Conservation (phyloP, 2,113 vertebrate species). For the Sinocyclocheilus anophthalmus region DNA sequence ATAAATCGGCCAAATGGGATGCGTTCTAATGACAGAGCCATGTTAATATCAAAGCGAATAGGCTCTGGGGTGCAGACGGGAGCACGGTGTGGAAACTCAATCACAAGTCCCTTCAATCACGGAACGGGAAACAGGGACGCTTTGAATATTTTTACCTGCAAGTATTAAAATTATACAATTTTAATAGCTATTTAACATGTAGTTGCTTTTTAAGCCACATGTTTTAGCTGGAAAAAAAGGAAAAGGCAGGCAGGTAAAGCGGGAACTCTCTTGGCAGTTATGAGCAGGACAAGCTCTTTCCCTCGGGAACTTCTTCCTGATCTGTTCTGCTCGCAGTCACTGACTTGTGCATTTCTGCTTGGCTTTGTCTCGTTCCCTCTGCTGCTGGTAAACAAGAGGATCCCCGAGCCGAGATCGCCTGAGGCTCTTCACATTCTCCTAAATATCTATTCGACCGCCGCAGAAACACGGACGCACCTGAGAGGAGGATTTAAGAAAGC, state of each 20-base stretch:
- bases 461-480: conserved; percentile 1
- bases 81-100: conserved; percentile 90
- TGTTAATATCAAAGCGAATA: conserved; percentile 93
- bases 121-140: conserved; percentile 77
- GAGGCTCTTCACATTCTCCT: conserved; percentile 27
- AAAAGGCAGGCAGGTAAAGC: conserved; percentile 71
- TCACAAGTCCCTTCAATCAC: conserved; percentile 97
- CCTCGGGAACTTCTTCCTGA: conserved; percentile 67
- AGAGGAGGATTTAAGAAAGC: neutral
- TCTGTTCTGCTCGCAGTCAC: conserved; percentile 58
- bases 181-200: conserved; percentile 87
- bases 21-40: conserved; percentile 90
- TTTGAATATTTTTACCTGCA: conserved; percentile 89
- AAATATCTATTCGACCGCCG: neutral
- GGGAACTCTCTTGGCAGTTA: conserved; percentile 81
- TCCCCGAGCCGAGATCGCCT: conserved; percentile 25
- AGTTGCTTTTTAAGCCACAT: conserved; percentile 79
- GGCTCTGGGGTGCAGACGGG: conserved; percentile 81
- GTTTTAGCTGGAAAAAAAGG: conserved; percentile 46
- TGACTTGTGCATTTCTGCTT: conserved; percentile 9
- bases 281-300: conserved; percentile 83
- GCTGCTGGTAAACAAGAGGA: conserved; percentile 38
- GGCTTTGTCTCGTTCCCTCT: conserved; percentile 16
- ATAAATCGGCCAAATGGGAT: conserved; percentile 76
- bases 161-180: conserved; percentile 88